Evolutionary conservation across 2,113 vertebrate genomes (phyloP).

Genomic region (Rissa tridactyla): DNA sequence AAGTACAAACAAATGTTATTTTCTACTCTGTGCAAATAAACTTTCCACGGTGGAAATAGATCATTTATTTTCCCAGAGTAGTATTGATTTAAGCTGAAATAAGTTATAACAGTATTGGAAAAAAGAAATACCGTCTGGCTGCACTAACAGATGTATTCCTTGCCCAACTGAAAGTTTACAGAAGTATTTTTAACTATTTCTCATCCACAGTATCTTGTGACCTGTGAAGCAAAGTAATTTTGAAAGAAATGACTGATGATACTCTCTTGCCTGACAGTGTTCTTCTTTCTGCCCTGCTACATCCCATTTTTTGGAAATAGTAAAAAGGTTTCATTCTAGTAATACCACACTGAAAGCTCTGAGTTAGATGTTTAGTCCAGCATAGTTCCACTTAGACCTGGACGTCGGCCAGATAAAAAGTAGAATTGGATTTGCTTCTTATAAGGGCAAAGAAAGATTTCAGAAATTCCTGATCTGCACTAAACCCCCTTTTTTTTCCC

Average conservation of each 20-base stretch:
- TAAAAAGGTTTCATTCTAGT: background rate
- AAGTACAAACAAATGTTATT: background rate
- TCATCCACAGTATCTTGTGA: background rate
- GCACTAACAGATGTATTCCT: background rate
- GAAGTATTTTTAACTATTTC: background rate
- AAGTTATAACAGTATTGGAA: background rate
- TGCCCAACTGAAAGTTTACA: background rate
- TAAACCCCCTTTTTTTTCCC: background rate
- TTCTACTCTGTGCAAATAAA: conserved; percentile 10
- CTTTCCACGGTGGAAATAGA: background rate
- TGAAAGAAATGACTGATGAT: background rate
- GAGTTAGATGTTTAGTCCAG: background rate
- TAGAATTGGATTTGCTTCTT: background rate
- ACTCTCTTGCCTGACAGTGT: background rate
- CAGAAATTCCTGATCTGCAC: background rate
- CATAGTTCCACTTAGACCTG: background rate
- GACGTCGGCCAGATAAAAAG: background rate
- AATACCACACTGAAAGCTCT: background rate
- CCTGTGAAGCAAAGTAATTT: background rate
- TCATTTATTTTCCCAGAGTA: conserved; percentile 17
- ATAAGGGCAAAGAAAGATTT: background rate
- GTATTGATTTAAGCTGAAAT: conserved; percentile 45
- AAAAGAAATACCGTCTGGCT: background rate
- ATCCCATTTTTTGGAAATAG: background rate
- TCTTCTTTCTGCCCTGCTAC: background rate